phyloP scores from a whole-genome alignment of 2,888 invertebrate species.

The Syritta pipiens region DNA sequence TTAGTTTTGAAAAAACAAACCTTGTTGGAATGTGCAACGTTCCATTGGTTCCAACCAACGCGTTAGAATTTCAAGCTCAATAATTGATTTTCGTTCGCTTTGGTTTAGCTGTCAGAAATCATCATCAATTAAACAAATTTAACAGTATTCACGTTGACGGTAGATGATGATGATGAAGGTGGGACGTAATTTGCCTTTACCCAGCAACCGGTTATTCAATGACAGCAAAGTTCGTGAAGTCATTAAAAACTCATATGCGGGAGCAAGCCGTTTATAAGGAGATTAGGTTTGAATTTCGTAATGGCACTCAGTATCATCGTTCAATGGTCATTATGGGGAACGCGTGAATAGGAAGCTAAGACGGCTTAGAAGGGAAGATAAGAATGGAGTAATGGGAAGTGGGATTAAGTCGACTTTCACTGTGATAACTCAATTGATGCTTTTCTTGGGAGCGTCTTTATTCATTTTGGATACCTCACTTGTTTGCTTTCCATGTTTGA shows the following conservation, averaged over 20 bases:
- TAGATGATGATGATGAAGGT: neutral
- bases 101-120: conserved; percentile 22
- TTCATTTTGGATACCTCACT: no score
- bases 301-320: conserved; percentile 1
- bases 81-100: neutral
- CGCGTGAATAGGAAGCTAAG: neutral
- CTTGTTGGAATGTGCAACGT: no score
- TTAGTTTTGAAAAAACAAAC: no score
- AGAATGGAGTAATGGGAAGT: neutral
- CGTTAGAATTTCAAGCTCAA: no score
- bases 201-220: neutral
- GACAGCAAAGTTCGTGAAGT: neutral
- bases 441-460: no score
- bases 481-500: no score
- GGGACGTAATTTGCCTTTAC: conserved; percentile 1
- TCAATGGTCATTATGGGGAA: neutral
- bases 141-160: no score
- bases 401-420: no score
- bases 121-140: conserved; percentile 11
- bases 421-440: no score
- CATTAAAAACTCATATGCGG: conserved; percentile 10
- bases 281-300: conserved; percentile 34
- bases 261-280: conserved; percentile 22
- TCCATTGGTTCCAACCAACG: no score
- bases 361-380: neutral